Conservation (phyloP, 2,888 invertebrate genomes). For the Phymatocera aterrima region DNA sequence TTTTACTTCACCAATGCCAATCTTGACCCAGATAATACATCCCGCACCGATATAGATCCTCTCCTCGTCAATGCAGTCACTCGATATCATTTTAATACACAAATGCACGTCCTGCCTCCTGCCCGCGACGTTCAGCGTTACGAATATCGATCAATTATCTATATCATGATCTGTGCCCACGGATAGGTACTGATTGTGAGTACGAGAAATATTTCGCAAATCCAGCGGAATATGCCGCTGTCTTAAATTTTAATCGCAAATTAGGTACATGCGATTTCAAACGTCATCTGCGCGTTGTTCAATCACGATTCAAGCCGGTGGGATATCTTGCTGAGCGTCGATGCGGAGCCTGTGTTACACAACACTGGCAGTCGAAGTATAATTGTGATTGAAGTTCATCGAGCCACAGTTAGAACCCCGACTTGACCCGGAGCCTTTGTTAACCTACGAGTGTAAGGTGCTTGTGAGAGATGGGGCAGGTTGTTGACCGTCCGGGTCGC, state of each 20-base stretch:
- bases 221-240: no score
- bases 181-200: background rate
- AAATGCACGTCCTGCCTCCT: background rate
- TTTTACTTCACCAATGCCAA: background rate
- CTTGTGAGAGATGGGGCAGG: background rate
- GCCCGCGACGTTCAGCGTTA: background rate
- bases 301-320: no score
- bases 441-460: background rate
- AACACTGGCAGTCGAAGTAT: conserved; percentile 7
- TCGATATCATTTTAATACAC: background rate
- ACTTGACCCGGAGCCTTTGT: conserved; percentile 28
- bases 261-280: no score
- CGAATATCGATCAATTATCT: background rate
- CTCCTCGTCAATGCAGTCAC: background rate
- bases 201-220: no score
- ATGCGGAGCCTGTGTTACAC: background rate
- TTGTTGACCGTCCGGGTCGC: conserved; percentile 26
- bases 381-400: conserved; percentile 21
- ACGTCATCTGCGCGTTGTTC: no score
- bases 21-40: conserved; percentile 18
- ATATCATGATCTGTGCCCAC: background rate
- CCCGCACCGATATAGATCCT: conserved; percentile 14
- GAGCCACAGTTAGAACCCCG: conserved; percentile 1
- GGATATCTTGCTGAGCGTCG: no score
- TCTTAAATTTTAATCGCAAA: no score